phyloP scores from a whole-genome alignment of 2,888 invertebrate genomes.

The Zaprionus bogoriensis region DNA sequence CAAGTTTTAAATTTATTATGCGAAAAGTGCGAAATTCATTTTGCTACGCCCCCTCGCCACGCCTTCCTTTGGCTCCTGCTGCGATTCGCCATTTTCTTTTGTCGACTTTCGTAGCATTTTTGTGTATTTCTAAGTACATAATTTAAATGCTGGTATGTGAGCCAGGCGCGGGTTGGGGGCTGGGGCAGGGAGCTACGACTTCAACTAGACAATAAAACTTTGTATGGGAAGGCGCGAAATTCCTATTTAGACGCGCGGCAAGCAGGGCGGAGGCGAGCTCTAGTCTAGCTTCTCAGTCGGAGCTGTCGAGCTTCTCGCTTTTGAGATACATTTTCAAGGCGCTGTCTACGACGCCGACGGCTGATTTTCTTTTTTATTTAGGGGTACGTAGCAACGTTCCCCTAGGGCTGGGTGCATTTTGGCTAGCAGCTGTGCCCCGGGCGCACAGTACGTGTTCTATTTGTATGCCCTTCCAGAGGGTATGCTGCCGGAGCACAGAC shows the following conservation, averaged over 20 bases:
- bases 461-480: no score
- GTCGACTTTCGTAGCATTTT: slow-evolving; percentile 71
- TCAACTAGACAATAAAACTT: slow-evolving; percentile 73
- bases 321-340: slow-evolving; percentile 74
- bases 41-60: slow-evolving; percentile 62
- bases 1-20: slow-evolving; percentile 82
- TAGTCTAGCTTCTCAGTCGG: slow-evolving; percentile 1
- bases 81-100: slow-evolving; percentile 68
- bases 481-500: no score
- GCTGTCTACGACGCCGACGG: slow-evolving; percentile 44
- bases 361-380: slow-evolving; percentile 38
- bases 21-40: slow-evolving; percentile 83
- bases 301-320: slow-evolving; percentile 46
- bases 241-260: slow-evolving; percentile 58
- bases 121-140: slow-evolving; percentile 79
- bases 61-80: slow-evolving; percentile 49
- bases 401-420: slow-evolving; percentile 3
- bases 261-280: background rate
- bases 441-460: slow-evolving; percentile 72
- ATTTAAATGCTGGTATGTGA: slow-evolving; percentile 74
- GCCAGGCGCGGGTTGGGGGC: background rate
- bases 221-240: slow-evolving; percentile 69
- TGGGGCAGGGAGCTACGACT: slow-evolving; percentile 15
- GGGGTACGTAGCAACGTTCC: background rate
- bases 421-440: slow-evolving; percentile 61